Evolutionary conservation across 1,140 invertebrate genomes (phyloP), one percentile per base, ranked within the genome.

Genomic region (Lordiphosa mommai): DNA sequence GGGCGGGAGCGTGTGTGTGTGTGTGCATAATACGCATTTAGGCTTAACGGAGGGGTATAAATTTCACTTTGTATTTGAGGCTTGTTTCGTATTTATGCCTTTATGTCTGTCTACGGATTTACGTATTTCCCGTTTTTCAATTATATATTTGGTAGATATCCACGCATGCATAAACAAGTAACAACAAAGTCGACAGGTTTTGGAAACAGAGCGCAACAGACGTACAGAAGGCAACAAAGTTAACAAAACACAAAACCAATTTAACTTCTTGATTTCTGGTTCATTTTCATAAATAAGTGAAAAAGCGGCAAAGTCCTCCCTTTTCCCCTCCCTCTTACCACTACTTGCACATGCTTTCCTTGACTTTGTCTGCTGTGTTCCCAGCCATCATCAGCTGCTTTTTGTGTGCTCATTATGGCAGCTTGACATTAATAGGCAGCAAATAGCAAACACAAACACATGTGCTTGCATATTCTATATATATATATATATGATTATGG

Each of bases 161-260:
- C 12, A 47, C 33, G 20, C 34, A 57, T 41, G 44, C 37, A 64
- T 65, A 72, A 34, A 61, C 33, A 48, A 33, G 50, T 55, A 72
- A 51, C 49, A 67, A 61, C 47, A 71, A 76, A 66, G 56, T 56
- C 57, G 72, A 82, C 70, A 82, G 65, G 74, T 74, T 74, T 23
- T 20, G 38, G 64, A 80, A 80, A 23, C 70, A 40, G 61, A 76
- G 53, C 65, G 69, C 47, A 79, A 79, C 60, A 37, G 73, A 58
- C 64, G 36, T 33, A 41, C 63, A 67, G 47, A 50, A 16, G 23
- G 51, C 65, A 56, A 61, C 61, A 82, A 71, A 76, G 77, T 82
- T 82, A 82, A 63, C 67, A 82, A 82, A 67, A 82, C 64, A 76
- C 58, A 76, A 82, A 82, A 84, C 67, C 76, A 82, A 82, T 82